phyloP scores from a whole-genome alignment of 2,888 invertebrate genomes.

The Standfussiana lucernea region DNA sequence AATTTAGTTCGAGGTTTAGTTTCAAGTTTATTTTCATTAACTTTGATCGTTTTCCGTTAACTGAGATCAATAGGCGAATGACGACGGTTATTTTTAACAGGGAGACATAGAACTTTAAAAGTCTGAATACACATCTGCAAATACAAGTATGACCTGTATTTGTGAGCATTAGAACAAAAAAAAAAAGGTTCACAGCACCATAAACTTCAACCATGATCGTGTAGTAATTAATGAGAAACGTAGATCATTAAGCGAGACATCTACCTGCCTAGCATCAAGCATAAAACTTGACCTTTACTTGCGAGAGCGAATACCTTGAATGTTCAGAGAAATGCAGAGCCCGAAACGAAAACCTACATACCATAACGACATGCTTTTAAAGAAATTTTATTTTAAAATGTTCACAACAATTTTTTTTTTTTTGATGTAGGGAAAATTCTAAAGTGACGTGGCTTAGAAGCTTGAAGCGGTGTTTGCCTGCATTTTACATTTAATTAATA shows the following conservation, averaged over 20 bases:
- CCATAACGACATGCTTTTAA: neutral
- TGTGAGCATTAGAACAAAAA: neutral
- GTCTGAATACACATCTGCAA: no score
- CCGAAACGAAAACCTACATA: conserved; percentile 17
- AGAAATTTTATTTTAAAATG: conserved; percentile 21
- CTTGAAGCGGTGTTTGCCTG: neutral
- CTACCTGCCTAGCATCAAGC: neutral
- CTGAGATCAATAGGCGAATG: neutral
- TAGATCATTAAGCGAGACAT: conserved; percentile 36
- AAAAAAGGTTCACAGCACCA: neutral
- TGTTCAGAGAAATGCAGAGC: conserved; percentile 14
- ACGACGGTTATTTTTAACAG: neutral
- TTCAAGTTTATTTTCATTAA: neutral
- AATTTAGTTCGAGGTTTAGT: neutral
- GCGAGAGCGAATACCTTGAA: conserved; percentile 18
- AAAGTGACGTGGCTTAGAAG: neutral
- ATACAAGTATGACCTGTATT: neutral
- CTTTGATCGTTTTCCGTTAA: neutral
- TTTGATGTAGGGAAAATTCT: neutral
- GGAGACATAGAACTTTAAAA: neutral
- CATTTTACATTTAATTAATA: neutral
- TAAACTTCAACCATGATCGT: conserved; percentile 17
- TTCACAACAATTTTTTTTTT: conserved; percentile 1
- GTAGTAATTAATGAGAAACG: conserved; percentile 39
- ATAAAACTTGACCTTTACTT: conserved; percentile 45